phyloP scores from a whole-genome alignment of 1,140 invertebrate genomes.

The Lasaia peninsularis region DNA sequence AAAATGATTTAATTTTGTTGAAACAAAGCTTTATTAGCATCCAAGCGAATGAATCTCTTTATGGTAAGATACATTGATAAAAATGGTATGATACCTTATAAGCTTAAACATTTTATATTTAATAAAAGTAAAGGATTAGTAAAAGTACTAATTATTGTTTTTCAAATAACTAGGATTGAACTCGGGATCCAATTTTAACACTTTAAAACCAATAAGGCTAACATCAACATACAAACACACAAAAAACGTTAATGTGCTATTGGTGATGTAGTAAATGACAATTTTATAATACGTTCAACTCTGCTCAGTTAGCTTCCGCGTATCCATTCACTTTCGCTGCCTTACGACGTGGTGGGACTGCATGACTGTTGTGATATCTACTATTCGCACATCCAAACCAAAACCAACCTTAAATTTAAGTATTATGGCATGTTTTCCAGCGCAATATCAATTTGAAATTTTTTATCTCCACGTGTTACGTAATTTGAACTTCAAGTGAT shows the following conservation, averaged over 20 bases:
- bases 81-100: too few relatives aligned
- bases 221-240: too few relatives aligned
- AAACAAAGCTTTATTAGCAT: too few relatives aligned
- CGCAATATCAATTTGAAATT: slow-evolving; percentile 27
- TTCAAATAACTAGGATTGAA: too few relatives aligned
- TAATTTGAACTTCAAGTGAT: slow-evolving; percentile 34
- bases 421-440: slow-evolving; percentile 32
- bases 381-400: slow-evolving; percentile 20
- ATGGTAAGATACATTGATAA: too few relatives aligned
- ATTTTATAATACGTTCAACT: slow-evolving; percentile 53
- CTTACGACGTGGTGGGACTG: slow-evolving; percentile 36
- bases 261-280: slow-evolving; percentile 32
- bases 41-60: too few relatives aligned
- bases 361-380: slow-evolving; percentile 21
- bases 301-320: slow-evolving; percentile 53
- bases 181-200: too few relatives aligned
- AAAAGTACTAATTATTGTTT: too few relatives aligned
- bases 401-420: slow-evolving; percentile 32
- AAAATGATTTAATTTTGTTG: too few relatives aligned
- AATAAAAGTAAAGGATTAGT: too few relatives aligned
- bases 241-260: neutral
- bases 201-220: too few relatives aligned
- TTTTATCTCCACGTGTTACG: slow-evolving; percentile 27
- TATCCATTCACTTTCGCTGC: slow-evolving; percentile 65
- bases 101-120: too few relatives aligned